Base-by-base conservation (phyloP, 2,888 invertebrate genomes). In the Tipula unca region DNA sequence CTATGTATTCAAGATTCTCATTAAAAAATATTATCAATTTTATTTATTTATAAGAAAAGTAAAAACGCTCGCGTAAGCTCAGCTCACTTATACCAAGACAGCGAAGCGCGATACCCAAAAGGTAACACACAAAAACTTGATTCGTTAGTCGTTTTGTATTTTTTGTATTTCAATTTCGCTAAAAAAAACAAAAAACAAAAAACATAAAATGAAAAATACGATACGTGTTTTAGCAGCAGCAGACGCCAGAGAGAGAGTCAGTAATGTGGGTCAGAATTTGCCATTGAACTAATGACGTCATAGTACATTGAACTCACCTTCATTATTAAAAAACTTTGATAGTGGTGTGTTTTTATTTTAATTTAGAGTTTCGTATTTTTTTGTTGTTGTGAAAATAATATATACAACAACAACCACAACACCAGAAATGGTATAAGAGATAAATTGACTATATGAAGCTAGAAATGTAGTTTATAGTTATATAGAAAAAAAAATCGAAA, bases 261-360 rank as follows among this genome's bases (percentile, higher is more conserved):
- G 90, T 90, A 90, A 90, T 90, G 90, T 90, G 90, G 90, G 90
- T 90, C 90, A 90, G 89, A 90, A 89, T 90, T 90, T 90, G 90
- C 90, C 90, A 90, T 90, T 90, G 90, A 90, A 90, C 90, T 90
- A 90, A 89, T 90, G 90, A 90, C 90, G 90, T 90, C 90, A 90
- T 89, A 89, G 90, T 89, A 89, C 90, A 89, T 89, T 89, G 89
- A 89, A 89, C 89, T 85, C 86, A 86, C 86, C 85, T 25, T 29
- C 29, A 85, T 36, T 85, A 42, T 85, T 83, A 83, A 83, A 83
- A 83, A 83, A 83, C 32, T 83, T 32, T 83, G 83, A 29, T 83
- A 69, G 85, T 32, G 3, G 35, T 83, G 83, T 83, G 83, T 83
- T n/a, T 83, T 83, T 83, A 83, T 83, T 32, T 29, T 83, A 83